Percentiles rank a stretch among this genome's conserved stretches.
Evolutionary conservation across 2,797 vertebrate genomes (phyloP).

Genomic region (Poecilia wingei): DNA sequence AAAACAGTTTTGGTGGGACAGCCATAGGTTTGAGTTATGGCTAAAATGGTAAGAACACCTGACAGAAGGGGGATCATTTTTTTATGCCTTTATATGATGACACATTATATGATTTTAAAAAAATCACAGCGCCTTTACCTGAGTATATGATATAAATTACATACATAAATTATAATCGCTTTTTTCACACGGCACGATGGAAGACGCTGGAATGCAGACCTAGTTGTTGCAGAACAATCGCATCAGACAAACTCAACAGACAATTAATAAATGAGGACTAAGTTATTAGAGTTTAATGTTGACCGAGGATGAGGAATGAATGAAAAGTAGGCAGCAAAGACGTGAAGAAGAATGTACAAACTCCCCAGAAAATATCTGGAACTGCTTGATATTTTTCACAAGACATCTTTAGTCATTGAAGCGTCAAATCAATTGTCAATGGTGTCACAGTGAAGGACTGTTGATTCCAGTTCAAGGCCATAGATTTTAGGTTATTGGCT

Average conservation of each 20-base stretch:
- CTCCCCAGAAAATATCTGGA: background rate
- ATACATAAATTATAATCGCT: background rate
- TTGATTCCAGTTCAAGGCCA: background rate
- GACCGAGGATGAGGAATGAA: background rate
- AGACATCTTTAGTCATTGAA: background rate
- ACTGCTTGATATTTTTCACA: background rate
- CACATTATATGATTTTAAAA: background rate
- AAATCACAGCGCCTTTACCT: background rate
- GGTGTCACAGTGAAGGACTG: background rate
- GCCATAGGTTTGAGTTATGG: background rate
- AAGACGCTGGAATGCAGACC: background rate
- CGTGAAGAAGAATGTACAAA: background rate
- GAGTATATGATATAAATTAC: background rate
- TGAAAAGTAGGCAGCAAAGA: background rate
- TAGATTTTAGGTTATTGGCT: conserved; percentile 4
- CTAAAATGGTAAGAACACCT: background rate
- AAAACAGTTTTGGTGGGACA: background rate
- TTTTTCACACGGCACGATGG: background rate
- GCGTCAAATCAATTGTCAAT: background rate
- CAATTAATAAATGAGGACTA: background rate
- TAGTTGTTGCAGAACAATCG: background rate
- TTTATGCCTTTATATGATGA: background rate
- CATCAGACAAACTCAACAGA: background rate
- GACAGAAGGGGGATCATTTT: too few relatives aligned
- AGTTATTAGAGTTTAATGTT: background rate